A percentile compares a stretch with the other conserved stretches of the same genome.
Conservation (phyloP, 2,113 vertebrate genomes). For the Megalops atlanticus region DNA sequence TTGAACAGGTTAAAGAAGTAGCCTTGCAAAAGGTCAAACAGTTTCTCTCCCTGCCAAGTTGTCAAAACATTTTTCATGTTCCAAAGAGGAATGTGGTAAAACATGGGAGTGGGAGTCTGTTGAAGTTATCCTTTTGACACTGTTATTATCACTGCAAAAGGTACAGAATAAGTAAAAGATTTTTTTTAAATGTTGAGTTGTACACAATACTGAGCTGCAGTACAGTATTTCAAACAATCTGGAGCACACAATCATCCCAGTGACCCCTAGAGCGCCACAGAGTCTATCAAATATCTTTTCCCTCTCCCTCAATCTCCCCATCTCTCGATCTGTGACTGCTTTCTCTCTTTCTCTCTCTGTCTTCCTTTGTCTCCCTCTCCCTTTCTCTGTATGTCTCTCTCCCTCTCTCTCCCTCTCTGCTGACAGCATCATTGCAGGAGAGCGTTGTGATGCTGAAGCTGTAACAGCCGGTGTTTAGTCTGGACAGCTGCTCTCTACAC, state of each 20-base stretch:
- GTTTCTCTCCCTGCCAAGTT: background rate
- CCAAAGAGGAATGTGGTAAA: background rate
- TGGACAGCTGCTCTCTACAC: background rate
- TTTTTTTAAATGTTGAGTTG: no score
- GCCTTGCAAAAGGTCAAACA: no score
- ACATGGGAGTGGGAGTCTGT: no score
- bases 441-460: background rate
- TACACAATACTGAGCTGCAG: background rate
- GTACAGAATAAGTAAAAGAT: no score
- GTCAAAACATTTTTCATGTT: background rate
- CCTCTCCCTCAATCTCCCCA: background rate
- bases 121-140: no score
- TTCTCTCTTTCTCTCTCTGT: background rate
- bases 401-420: constrained; percentile 5
- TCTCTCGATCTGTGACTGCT: background rate
- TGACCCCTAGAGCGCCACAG: no score
- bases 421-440: background rate
- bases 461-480: constrained; percentile 12
- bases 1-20: no score
- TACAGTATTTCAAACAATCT: no score
- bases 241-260: no score
- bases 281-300: no score
- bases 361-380: background rate
- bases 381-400: background rate
- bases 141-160: no score